Evolutionary conservation across 37 sponge, comb jelly and placozoan species (phyloP).

Genomic region (Chondrilla cf. caribensis): DNA sequence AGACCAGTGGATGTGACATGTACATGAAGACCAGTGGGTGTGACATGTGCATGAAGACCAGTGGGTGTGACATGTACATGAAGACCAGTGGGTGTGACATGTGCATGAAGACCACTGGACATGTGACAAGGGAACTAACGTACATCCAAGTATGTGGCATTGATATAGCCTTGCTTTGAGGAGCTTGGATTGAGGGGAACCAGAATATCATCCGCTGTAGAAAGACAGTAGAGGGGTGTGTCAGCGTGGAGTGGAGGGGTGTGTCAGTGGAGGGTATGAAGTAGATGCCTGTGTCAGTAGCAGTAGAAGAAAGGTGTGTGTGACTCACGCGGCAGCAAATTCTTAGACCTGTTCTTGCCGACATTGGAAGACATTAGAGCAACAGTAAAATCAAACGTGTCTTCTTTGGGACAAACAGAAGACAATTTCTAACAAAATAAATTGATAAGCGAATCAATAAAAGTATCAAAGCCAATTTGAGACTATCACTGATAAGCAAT

Average conservation of each 20-base stretch:
- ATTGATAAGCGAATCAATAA: background rate
- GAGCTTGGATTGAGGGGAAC: background rate
- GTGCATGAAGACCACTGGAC: too few relatives aligned
- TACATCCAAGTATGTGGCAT: background rate
- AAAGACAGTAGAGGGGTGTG: background rate
- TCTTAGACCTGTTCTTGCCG: slow-evolving; percentile 57
- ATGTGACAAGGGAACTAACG: background rate
- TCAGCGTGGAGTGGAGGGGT: background rate
- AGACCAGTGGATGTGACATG: too few relatives aligned
- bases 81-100: too few relatives aligned
- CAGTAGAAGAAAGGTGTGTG: background rate
- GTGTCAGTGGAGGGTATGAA: background rate
- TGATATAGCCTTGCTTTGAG: background rate
- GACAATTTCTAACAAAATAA: slow-evolving; percentile 27
- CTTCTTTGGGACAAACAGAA: slow-evolving; percentile 43
- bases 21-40: too few relatives aligned
- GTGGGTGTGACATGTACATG: too few relatives aligned
- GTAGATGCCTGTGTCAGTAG: too few relatives aligned
- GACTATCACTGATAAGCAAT: background rate
- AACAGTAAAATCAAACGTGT: slow-evolving; percentile 61
- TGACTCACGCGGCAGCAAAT: slow-evolving; percentile 59
- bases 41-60: too few relatives aligned
- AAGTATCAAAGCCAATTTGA: background rate
- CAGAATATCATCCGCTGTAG: slow-evolving; percentile 14
- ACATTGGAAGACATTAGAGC: slow-evolving; percentile 62